Conservation (phyloP, 2,797 vertebrate species). For the Poeciliopsis infans region DNA sequence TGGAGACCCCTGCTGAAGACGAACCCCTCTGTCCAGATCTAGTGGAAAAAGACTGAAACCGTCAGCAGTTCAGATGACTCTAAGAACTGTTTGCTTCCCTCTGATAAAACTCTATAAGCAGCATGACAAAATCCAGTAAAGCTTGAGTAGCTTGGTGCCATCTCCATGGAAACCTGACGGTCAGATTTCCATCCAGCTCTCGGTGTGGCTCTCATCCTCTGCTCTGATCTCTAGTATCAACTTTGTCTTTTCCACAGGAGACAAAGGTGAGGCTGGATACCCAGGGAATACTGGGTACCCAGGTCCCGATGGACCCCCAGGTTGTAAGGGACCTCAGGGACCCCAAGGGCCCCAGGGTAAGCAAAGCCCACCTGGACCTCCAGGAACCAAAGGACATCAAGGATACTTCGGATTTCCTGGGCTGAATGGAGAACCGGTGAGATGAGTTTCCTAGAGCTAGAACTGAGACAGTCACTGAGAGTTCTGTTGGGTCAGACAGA, state of each 20-base stretch:
- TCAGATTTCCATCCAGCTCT: not conserved
- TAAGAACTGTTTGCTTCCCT: not conserved
- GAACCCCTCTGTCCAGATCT: not conserved
- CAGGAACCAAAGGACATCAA: conserved; percentile 58
- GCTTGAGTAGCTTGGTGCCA: not conserved
- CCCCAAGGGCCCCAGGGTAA: conserved; percentile 52
- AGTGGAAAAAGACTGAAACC: not conserved
- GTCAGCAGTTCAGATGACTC: not conserved
- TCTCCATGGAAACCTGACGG: not conserved
- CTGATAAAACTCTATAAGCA: not conserved
- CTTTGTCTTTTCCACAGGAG: conserved; percentile 55
- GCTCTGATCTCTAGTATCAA: not conserved
- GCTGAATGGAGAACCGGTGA: conserved; percentile 73
- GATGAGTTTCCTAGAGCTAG: conserved; percentile 7
- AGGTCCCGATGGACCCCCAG: conserved; percentile 60
- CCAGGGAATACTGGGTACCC: conserved; percentile 54
- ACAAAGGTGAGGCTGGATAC: conserved; percentile 61
- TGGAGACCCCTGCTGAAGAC: not conserved
- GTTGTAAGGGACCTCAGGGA: conserved; percentile 62
- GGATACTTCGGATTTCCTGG: conserved; percentile 75
- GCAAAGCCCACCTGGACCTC: conserved; percentile 59
- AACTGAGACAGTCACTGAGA: not conserved
- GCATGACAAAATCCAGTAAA: not conserved
- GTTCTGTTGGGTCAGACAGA: not conserved
- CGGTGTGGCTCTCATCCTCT: not conserved